These are phyloP conservation scores for Dasypus novemcinctus DNA, from an alignment of 2,113 vertebrate species.

Conservation along the genomic window DNA sequence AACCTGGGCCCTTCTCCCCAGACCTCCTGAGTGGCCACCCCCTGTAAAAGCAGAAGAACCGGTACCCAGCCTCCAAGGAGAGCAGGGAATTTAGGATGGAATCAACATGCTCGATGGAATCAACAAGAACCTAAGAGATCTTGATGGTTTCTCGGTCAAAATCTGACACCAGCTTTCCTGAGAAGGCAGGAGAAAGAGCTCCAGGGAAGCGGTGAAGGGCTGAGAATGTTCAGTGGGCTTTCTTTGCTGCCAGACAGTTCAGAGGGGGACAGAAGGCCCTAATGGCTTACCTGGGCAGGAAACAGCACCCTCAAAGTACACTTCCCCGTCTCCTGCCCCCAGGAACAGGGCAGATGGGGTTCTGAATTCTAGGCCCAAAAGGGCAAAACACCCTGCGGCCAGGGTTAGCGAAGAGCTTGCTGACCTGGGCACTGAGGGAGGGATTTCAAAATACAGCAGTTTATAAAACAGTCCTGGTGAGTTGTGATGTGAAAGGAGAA, in stretches of 20 bases:
- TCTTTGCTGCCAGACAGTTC: constrained; percentile 37
- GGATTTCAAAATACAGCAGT: constrained; percentile 85
- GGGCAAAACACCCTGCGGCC: neutral
- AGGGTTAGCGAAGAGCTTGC: constrained; percentile 28
- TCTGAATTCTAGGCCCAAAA: constrained; percentile 10
- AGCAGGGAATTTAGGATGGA: neutral
- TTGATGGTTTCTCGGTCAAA: neutral
- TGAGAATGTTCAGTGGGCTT: neutral
- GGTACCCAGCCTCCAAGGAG: neutral
- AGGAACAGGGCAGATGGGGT: constrained; percentile 30
- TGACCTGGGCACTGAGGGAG: constrained; percentile 56
- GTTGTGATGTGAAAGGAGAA: neutral
- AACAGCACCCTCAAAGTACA: neutral
- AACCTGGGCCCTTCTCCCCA: neutral
- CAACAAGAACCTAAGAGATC: neutral
- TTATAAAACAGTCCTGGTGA: constrained; percentile 79
- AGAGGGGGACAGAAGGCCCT: neutral
- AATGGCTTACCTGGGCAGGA: constrained; percentile 7
- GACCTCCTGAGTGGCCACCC: neutral
- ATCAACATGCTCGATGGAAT: neutral
- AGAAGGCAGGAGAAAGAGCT: constrained; percentile 30
- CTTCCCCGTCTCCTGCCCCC: neutral
- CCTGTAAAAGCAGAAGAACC: neutral
- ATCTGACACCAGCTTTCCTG: constrained; percentile 56
- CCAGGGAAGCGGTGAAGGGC: neutral